phyloP scores from a whole-genome alignment of 2,888 invertebrate genomes.

The Macaria liturata region DNA sequence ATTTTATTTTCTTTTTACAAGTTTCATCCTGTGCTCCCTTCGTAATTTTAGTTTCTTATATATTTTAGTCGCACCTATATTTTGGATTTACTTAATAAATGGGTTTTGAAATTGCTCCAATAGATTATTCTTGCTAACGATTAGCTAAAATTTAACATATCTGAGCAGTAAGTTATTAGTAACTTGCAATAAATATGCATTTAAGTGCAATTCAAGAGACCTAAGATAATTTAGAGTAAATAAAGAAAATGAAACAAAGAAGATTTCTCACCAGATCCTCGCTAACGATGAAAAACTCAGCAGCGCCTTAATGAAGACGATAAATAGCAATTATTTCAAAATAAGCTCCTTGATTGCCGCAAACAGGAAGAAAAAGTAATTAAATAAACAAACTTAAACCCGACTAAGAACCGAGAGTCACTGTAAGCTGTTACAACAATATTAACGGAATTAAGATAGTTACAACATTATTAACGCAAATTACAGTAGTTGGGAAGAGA shows the following conservation, averaged over 20 bases:
- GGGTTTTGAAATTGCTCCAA: too few species aligned
- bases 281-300: slow-evolving; percentile 12
- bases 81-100: too few species aligned
- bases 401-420: not conserved
- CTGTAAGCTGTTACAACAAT: not conserved
- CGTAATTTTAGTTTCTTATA: too few species aligned
- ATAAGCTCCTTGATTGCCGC: slow-evolving; percentile 16
- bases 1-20: too few species aligned
- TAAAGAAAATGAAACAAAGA: slow-evolving; percentile 5
- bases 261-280: slow-evolving; percentile 1
- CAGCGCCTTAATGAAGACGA: slow-evolving; percentile 9
- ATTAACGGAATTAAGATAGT: slow-evolving; percentile 3
- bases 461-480: slow-evolving; percentile 5
- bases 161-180: too few species aligned
- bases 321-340: slow-evolving; percentile 25
- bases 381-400: slow-evolving; percentile 10
- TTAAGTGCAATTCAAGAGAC: too few species aligned
- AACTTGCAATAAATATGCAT: too few species aligned
- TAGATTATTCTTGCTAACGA: too few species aligned
- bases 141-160: too few species aligned
- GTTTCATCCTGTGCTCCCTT: too few species aligned
- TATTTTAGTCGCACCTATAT: too few species aligned
- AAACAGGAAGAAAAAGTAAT: slow-evolving; percentile 16
- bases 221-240: not conserved
- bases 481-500: slow-evolving; percentile 7